Evolutionary conservation across 2,113 vertebrate genomes (phyloP), one percentile per base, ranked within the genome.

Genomic region (Pachycephala philippinensis): DNA sequence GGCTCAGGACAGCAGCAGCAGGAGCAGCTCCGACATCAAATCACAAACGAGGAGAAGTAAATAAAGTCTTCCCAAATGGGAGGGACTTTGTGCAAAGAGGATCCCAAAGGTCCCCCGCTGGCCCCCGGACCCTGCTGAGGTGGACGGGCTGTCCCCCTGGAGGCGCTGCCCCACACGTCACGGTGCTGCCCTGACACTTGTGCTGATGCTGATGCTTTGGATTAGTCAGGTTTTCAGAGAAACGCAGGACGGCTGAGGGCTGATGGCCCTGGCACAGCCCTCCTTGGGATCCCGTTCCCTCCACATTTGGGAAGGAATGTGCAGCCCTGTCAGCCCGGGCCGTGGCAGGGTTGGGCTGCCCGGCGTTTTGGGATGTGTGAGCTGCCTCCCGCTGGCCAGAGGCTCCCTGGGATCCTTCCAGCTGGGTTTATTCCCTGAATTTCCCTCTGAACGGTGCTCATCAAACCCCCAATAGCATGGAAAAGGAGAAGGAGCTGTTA

Each of bases 401-500:
- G 23, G 24, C 63, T 60, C 33, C 30, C 26, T 30, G 75, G 19
- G 31, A 19, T 30, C 28, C 8, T 22, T 14, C 15, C 33, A 8
- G 30, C 5, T 30, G 40, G 17, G 9, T 13, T 54, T 2, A 2
- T 15, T 69, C 71, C 44, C 53, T 31, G 26, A 20, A 10, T 72
- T 74, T 69, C 71, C 70, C 47, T n/a, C 63, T 19, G 28, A 13
- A 28, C 0, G 0, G 16, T 13, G 10, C 20, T 35, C 49, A 4
- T 28, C 0, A 0, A 6, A 8, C 33, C 19, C 50, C 75, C 30
- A 4, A 1, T 1, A 42, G 59, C 56, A 37, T 1, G 2, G 60
- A 11, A 14, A n/a, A 56, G 53, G 44, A 31, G 59, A 70, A 52
- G 4, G 1, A 31, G 28, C 66, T 31, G 24, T 10, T 71, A 20